These are phyloP conservation scores for Perizoma affinitatum DNA, from an alignment of 2,888 invertebrate species.

Conservation along the genomic window DNA sequence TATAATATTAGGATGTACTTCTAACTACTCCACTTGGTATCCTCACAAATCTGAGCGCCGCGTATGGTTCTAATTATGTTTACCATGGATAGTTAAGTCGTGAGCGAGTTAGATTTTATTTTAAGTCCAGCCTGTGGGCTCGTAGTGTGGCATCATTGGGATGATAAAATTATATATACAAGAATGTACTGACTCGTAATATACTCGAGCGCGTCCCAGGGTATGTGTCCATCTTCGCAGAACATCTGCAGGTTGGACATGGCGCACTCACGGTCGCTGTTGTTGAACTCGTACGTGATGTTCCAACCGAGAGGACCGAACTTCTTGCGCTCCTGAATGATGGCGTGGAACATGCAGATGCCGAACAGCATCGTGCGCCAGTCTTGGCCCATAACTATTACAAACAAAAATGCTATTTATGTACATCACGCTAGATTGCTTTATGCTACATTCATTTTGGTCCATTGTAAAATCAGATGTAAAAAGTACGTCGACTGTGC, in stretches of 20 bases:
- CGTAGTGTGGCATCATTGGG: no score
- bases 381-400: slow-evolving; percentile 84
- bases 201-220: slow-evolving; percentile 95
- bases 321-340: slow-evolving; percentile 96
- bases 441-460: no score
- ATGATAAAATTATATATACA: no score
- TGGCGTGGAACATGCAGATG: slow-evolving; percentile 95
- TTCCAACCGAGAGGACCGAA: slow-evolving; percentile 97
- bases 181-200: slow-evolving; percentile 86
- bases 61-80: no score
- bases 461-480: no score
- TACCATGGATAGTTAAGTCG: no score
- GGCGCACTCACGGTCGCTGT: slow-evolving; percentile 95
- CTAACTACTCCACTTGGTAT: no score
- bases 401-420: slow-evolving; percentile 1
- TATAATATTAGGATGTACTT: no score
- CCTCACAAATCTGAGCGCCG: no score
- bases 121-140: no score
- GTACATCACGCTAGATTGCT: not conserved
- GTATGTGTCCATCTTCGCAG: slow-evolving; percentile 87
- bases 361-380: slow-evolving; percentile 92
- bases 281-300: slow-evolving; percentile 96
- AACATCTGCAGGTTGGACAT: slow-evolving; percentile 94
- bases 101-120: no score
- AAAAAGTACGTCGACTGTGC: no score